A percentile compares a stretch with the other conserved stretches of the same genome.
Conservation (phyloP, 2,797 vertebrate species). For the Enteromius anoplus region DNA sequence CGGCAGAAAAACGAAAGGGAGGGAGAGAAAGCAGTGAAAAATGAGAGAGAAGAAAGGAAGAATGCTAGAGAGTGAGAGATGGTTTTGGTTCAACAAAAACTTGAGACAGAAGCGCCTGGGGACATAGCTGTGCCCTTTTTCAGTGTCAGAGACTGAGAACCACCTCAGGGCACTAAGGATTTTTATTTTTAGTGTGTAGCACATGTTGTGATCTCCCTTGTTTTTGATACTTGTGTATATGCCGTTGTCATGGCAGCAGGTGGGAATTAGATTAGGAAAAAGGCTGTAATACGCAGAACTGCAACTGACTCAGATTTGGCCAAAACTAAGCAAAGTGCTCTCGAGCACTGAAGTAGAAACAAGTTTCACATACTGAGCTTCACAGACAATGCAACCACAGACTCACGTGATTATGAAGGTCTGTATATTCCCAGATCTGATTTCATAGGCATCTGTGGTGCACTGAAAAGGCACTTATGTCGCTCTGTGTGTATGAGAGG, state of each 20-base stretch:
- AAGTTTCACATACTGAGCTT: neutral
- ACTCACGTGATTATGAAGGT: neutral
- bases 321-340: neutral
- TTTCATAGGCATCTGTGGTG: conserved; percentile 13
- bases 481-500: neutral
- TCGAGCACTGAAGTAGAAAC: conserved; percentile 11
- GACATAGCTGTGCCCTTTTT: neutral
- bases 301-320: conserved; percentile 26
- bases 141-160: neutral
- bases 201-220: neutral
- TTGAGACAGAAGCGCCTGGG: neutral
- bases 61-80: conserved; percentile 2
- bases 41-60: conserved; percentile 1
- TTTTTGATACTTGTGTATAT: conserved; percentile 39
- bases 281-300: conserved; percentile 28
- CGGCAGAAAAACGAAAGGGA: conserved; percentile 51
- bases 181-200: conserved; percentile 21
- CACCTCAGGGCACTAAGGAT: neutral
- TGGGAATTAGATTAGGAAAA: conserved; percentile 56
- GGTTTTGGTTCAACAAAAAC: conserved; percentile 11
- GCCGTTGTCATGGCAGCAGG: conserved; percentile 52
- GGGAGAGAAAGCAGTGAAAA: conserved; percentile 25
- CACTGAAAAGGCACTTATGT: neutral
- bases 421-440: neutral
- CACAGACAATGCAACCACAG: neutral